phyloP scores from a whole-genome alignment of 2,113 vertebrate genomes.

The Physeter macrocephalus region DNA sequence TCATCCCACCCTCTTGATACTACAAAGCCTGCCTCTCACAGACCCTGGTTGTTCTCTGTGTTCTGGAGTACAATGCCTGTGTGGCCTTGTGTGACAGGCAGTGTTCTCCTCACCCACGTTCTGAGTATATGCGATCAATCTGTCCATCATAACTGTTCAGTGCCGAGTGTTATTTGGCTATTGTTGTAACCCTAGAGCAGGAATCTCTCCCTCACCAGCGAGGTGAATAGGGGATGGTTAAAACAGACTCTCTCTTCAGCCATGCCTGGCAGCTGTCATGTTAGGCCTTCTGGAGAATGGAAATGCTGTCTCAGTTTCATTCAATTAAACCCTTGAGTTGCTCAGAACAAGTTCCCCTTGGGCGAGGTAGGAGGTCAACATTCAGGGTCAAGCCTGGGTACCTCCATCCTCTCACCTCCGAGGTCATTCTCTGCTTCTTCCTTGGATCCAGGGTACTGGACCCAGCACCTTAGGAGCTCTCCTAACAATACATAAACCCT shows the following conservation, averaged over 20 bases:
- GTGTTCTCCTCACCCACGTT: background rate
- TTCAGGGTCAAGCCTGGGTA: background rate
- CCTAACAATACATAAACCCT: background rate
- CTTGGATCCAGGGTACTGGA: background rate
- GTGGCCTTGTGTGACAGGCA: background rate
- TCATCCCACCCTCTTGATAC: background rate
- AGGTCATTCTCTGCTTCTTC: background rate
- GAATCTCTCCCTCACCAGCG: background rate
- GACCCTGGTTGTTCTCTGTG: background rate
- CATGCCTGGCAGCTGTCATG: background rate
- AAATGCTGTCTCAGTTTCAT: background rate
- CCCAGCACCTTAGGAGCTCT: background rate
- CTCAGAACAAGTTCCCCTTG: background rate
- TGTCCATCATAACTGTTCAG: rapidly evolving
- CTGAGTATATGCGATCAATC: background rate
- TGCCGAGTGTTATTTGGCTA: background rate
- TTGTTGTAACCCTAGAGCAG: background rate
- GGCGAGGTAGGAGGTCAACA: background rate
- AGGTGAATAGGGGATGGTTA: background rate
- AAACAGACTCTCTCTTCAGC: background rate
- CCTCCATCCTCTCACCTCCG: background rate
- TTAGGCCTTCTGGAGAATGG: background rate
- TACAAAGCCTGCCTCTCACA: no score
- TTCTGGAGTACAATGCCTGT: background rate
- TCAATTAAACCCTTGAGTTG: background rate